Percentiles rank a stretch among this genome's conserved stretches.
These are phyloP conservation scores for Sphinx pinastri DNA, from an alignment of 2,888 invertebrate species.

Conservation along the genomic window DNA sequence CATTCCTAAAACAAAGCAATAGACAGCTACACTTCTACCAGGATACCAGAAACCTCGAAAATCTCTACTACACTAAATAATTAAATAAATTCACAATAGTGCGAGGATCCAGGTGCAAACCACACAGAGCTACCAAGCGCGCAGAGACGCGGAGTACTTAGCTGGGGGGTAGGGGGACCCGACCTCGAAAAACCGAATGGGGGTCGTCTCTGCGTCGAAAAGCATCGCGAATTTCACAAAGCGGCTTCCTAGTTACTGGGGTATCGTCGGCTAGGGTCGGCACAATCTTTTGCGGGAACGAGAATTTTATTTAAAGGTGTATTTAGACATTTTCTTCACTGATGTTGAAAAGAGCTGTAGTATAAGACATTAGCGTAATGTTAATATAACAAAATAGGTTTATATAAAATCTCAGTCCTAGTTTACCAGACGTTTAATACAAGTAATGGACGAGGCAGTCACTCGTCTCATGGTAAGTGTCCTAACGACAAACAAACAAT, in stretches of 20 bases:
- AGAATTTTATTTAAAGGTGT: background rate
- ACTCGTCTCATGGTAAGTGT: no score
- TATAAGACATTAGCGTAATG: no score
- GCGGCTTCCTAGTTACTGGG: slow-evolving; percentile 74
- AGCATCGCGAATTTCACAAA: slow-evolving; percentile 80
- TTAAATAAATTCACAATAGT: slow-evolving; percentile 36
- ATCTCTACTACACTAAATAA: background rate
- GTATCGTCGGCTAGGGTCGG: slow-evolving; percentile 40
- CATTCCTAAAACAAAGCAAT: background rate
- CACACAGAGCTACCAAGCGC: slow-evolving; percentile 55
- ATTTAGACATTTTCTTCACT: no score
- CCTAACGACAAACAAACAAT: no score
- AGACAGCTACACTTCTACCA: background rate
- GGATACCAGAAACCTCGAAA: background rate
- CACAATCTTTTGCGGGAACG: background rate
- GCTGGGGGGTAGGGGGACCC: slow-evolving; percentile 59
- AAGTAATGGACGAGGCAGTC: no score
- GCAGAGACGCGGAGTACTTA: slow-evolving; percentile 52
- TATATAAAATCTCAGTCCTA: no score
- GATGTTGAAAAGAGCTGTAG: no score
- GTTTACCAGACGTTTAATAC: no score
- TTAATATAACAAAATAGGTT: no score
- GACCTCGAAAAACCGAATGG: slow-evolving; percentile 80
- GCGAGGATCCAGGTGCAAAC: slow-evolving; percentile 67
- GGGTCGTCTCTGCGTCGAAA: slow-evolving; percentile 68